Conservation (phyloP, 1,140 invertebrate genomes). For the Musca domestica region DNA sequence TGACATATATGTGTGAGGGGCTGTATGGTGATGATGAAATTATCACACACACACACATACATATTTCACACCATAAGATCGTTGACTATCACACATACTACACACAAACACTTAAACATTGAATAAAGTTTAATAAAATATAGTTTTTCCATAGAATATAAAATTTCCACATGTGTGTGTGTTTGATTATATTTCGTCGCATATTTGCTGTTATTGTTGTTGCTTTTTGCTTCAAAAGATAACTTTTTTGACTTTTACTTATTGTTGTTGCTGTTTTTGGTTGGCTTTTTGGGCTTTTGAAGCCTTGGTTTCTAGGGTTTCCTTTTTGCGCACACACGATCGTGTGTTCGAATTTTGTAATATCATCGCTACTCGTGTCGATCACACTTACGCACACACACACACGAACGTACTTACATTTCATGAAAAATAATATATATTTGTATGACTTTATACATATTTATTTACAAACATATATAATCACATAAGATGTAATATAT, state of each 20-base stretch:
- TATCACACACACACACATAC: background rate
- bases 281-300: background rate
- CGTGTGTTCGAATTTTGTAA: background rate
- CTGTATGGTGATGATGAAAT: background rate
- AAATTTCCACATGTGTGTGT: background rate
- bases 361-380: constrained; percentile 13
- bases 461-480: too few species aligned
- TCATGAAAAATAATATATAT: too few species aligned
- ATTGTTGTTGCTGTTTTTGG: too few species aligned
- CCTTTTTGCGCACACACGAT: too few species aligned
- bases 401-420: too few species aligned
- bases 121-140: background rate
- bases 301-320: too few species aligned
- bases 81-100: background rate
- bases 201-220: background rate
- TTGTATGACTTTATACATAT: too few species aligned
- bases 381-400: too few species aligned
- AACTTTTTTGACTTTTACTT: constrained; percentile 19
- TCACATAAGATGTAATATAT: too few species aligned
- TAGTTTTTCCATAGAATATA: constrained; percentile 1
- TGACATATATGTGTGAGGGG: background rate
- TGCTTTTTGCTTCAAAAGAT: constrained; percentile 1
- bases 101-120: background rate
- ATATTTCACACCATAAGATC: background rate
- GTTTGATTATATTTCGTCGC: background rate